Evolutionary conservation across 53 echinoderm and acorn worm species (phyloP), one percentile per base, ranked within the genome.

Genomic region (Patiria pectinifera): DNA sequence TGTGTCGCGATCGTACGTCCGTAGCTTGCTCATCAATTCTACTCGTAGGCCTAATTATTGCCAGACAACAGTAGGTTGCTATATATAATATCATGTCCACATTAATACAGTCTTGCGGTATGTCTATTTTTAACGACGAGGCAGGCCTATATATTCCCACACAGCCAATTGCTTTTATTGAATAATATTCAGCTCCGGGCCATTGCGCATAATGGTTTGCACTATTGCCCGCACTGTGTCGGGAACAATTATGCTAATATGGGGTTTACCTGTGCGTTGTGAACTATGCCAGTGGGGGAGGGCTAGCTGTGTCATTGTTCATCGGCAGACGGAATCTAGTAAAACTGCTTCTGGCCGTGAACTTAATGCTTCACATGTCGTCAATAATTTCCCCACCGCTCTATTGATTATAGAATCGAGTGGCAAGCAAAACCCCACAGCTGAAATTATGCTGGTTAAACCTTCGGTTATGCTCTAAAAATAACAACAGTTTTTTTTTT

Each of bases 131-230:
- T 66, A 66, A 66, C 66, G 19, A 3, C 8, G 53, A 2, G 53
- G 53, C 53, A 53, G 53, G 53, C 53, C 8, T 6, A 5, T 53
- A 5, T 8, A 6, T 53, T 71, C 71, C 71, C 76, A 2, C 76
- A 11, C 11, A 79, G 48, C 47, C 80, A 47, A 79, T 79, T 79
- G 80, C 80, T 18, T 43, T 79, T 79, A 79, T 79, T 46, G 80
- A 79, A 79, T 79, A 45, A 79, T 46, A 2, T 45, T 8, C 19
- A 9, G 80, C 80, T 79, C 11, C 80, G 48, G 80, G 80, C 80
- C 43, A 76, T 76, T 76, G 26, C 43, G 25, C 76, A 24, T 76
- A 76, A 76, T 76, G 25, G 76, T 66, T 66, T 66, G 66, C 25
- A 24, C 26, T 43, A 76, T 76, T 71, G 1, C 11, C 76, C 76